Percentiles rank a stretch among this genome's conserved stretches.
phyloP scores from a whole-genome alignment of 2,888 invertebrate species.

The Sepioteuthis lessoniana region DNA sequence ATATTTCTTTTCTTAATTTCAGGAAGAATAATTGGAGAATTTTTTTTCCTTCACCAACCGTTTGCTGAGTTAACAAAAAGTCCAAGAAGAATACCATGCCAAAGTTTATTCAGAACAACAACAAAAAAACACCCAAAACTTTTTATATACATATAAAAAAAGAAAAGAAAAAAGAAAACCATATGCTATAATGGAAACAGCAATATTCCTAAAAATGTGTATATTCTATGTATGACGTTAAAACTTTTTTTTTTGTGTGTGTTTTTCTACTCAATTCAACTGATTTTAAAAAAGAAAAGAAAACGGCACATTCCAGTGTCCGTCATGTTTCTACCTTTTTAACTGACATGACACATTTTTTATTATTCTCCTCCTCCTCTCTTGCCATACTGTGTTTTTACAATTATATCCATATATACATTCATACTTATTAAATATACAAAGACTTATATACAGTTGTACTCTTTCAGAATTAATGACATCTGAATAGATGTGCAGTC shows the following conservation, averaged over 20 bases:
- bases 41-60: background rate
- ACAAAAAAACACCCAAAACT: too few relatives aligned
- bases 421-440: too few relatives aligned
- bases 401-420: too few relatives aligned
- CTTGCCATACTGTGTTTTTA: background rate
- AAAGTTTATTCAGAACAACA: background rate
- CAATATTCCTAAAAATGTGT: slow-evolving; percentile 4
- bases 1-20: background rate
- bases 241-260: background rate
- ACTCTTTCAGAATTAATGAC: background rate
- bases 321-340: background rate
- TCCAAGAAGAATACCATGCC: background rate
- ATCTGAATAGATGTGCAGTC: background rate
- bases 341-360: background rate
- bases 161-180: background rate
- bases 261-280: slow-evolving; percentile 8
- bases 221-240: background rate
- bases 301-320: background rate
- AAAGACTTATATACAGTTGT: background rate
- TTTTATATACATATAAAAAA: background rate
- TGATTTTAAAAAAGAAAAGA: background rate
- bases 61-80: background rate
- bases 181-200: background rate
- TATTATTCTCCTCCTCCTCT: background rate
- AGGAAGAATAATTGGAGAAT: slow-evolving; percentile 7